Percentiles rank a stretch among this genome's conserved stretches.
Conservation (phyloP, 2,113 vertebrate species). For the Saccopteryx bilineata region DNA sequence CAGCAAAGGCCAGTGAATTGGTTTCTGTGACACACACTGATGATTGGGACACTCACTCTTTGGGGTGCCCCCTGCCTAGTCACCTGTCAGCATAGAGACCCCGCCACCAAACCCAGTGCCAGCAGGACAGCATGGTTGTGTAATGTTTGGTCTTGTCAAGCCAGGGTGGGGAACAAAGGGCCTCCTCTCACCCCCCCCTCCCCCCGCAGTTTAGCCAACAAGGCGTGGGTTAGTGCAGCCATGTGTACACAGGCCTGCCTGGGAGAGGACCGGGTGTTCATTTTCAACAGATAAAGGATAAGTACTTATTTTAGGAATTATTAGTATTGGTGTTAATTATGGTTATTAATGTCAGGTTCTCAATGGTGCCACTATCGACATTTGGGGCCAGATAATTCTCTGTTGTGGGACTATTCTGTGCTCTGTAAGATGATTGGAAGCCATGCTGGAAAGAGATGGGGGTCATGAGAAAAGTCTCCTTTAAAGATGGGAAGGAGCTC, state of each 20-base stretch:
- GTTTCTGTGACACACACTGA: neutral
- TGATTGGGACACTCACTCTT: accelerated
- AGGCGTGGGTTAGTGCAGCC: accelerated
- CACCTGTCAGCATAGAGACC: neutral
- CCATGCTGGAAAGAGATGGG: neutral
- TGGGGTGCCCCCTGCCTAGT: neutral
- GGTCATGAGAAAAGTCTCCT: neutral
- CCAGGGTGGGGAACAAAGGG: accelerated
- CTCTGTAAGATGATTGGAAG: neutral
- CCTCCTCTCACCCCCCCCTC: too few relatives aligned
- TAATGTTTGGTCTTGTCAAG: neutral
- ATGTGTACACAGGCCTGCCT: accelerated
- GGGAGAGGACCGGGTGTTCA: neutral
- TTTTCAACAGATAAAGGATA: neutral
- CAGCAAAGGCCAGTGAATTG: neutral
- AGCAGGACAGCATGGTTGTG: neutral
- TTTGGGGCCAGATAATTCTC: neutral
- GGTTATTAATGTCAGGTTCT: neutral
- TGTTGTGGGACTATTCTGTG: neutral
- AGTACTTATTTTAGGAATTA: neutral
- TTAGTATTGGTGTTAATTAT: neutral
- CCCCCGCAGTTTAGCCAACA: accelerated
- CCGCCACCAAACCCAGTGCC: neutral
- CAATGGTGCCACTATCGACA: neutral
- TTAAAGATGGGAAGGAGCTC: neutral